Evolutionary conservation across 92 coral and sea anemone genomes (phyloP).

Genomic region (Meandrina meandrites): DNA sequence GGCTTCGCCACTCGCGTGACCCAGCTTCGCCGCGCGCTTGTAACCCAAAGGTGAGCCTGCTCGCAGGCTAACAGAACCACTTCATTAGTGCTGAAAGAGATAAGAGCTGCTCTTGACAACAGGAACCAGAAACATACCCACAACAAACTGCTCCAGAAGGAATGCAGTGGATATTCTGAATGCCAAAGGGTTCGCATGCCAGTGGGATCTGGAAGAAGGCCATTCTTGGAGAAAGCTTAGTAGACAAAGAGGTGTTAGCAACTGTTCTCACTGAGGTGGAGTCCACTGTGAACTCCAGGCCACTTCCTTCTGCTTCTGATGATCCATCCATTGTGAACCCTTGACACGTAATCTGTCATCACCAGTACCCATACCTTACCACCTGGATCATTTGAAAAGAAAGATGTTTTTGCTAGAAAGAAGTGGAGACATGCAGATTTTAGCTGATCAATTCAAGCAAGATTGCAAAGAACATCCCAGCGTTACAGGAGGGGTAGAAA

Average conservation of each 20-base stretch:
- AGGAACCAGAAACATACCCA: constrained; percentile 42
- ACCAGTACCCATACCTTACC: constrained; percentile 39
- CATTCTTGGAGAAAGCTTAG: constrained; percentile 48
- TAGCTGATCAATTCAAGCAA: constrained; percentile 58
- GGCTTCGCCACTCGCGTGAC: too few relatives aligned
- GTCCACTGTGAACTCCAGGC: constrained; percentile 22
- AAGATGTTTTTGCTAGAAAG: constrained; percentile 43
- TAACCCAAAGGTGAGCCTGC: too few relatives aligned
- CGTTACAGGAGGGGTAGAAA: constrained; percentile 60
- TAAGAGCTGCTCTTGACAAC: constrained; percentile 35
- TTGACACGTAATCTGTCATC: constrained; percentile 64
- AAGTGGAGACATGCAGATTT: constrained; percentile 63
- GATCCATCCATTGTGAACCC: constrained; percentile 52
- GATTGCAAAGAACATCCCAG: constrained; percentile 64
- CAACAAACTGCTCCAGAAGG: constrained; percentile 43
- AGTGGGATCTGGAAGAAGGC: constrained; percentile 58
- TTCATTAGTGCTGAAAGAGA: constrained; percentile 46
- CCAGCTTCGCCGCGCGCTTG: too few relatives aligned
- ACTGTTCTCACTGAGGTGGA: constrained; percentile 63
- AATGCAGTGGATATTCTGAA: constrained; percentile 43
- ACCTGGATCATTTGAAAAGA: constrained; percentile 52
- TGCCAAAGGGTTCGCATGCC: constrained; percentile 46
- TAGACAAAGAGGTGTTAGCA: constrained; percentile 47
- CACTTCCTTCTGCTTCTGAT: constrained; percentile 1
- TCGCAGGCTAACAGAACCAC: too few relatives aligned